Conservation (phyloP, 2,888 invertebrate species). For the Spilosoma lubricipeda region DNA sequence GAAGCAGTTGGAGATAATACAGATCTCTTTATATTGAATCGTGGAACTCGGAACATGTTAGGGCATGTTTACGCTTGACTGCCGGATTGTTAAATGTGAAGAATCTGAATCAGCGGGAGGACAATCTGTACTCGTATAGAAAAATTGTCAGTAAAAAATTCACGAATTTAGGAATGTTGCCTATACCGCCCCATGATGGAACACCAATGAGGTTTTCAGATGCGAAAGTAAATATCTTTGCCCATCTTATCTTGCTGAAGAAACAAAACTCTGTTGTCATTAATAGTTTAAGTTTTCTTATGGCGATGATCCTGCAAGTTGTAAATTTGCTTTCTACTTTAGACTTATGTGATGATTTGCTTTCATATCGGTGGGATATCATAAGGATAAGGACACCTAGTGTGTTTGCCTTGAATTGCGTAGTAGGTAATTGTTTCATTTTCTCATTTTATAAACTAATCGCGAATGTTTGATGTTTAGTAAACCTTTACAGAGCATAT, state of each 20-base stretch:
- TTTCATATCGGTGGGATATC: too few species aligned
- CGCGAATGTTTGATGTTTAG: conserved; percentile 16
- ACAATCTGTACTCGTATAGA: too few species aligned
- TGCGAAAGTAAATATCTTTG: too few species aligned
- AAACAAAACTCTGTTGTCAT: background rate
- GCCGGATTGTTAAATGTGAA: background rate
- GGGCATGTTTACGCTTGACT: background rate
- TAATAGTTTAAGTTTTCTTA: background rate
- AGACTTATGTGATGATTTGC: background rate
- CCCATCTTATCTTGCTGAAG: background rate
- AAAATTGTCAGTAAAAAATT: background rate
- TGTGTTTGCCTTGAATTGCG: background rate
- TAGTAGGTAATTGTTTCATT: conserved; percentile 13
- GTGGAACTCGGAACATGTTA: background rate
- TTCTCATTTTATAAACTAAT: conserved; percentile 22
- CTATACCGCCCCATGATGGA: too few species aligned
- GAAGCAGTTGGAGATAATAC: conserved; percentile 22
- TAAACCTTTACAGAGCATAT: conserved; percentile 31
- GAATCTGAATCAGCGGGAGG: background rate
- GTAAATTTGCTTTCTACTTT: background rate
- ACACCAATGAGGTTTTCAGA: too few species aligned
- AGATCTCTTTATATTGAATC: conserved; percentile 23
- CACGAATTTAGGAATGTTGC: background rate
- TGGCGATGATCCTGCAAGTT: background rate
- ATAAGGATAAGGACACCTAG: background rate